Evolutionary conservation across 2,797 vertebrate species (phyloP).

Genomic region (Epinephelus malabaricus): DNA sequence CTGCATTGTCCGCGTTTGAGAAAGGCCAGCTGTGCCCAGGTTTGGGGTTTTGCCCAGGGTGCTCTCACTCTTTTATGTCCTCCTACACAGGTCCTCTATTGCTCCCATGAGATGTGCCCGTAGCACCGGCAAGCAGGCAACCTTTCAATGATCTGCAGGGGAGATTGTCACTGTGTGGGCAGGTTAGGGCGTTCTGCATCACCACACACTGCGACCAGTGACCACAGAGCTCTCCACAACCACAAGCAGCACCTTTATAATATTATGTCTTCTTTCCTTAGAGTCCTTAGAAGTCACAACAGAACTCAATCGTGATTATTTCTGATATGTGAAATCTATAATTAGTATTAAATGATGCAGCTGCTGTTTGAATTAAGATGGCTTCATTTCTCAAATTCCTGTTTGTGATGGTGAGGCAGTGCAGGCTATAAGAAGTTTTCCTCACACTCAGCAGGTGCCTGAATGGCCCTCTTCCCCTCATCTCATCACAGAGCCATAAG

Average conservation of each 20-base stretch:
- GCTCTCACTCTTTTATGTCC: constrained; percentile 61
- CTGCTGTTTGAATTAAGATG: background rate
- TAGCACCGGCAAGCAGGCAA: constrained; percentile 43
- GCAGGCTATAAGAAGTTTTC: background rate
- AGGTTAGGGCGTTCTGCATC: constrained; percentile 63
- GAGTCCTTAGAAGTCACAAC: constrained; percentile 23
- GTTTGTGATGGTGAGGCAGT: background rate
- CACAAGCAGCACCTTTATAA: constrained; percentile 27
- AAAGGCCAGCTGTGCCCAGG: constrained; percentile 73
- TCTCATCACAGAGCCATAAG: constrained; percentile 10
- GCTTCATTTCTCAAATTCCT: constrained; percentile 15
- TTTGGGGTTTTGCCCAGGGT: constrained; percentile 56
- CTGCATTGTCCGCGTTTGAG: constrained; percentile 58
- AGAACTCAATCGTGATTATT: constrained; percentile 15
- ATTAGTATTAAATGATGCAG: constrained; percentile 6
- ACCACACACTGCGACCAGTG: constrained; percentile 29
- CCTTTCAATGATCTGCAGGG: constrained; percentile 62
- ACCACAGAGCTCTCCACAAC: constrained; percentile 14
- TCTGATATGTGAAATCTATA: background rate
- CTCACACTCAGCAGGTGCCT: constrained; percentile 48
- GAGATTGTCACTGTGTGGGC: constrained; percentile 64
- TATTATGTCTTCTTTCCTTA: constrained; percentile 34
- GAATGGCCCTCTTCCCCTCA: background rate
- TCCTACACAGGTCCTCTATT: constrained; percentile 70
- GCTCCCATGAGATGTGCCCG: constrained; percentile 61